Conservation (phyloP, 2,113 vertebrate species). For the Alethe castanea region DNA sequence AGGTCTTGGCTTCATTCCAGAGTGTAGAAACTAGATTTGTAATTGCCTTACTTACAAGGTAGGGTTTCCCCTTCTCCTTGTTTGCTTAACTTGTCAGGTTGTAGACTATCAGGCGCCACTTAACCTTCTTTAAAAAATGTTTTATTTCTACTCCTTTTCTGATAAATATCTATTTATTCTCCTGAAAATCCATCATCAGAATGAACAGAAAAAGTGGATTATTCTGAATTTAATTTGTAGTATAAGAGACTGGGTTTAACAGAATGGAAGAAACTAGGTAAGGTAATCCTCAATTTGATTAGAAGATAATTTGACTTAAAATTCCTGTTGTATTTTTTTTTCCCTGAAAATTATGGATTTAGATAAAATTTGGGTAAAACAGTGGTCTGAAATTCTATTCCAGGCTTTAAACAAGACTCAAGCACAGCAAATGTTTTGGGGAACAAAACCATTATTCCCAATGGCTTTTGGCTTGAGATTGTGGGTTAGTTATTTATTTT, state of each 20-base stretch:
- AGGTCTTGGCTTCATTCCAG: neutral
- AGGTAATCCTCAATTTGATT: neutral
- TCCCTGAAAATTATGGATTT: neutral
- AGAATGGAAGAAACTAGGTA: neutral
- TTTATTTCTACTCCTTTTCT: neutral
- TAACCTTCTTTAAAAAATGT: neutral
- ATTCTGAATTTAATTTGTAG: neutral
- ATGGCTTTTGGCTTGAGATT: neutral
- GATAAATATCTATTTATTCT: neutral
- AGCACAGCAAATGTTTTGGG: neutral
- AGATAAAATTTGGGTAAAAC: neutral
- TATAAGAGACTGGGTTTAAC: neutral
- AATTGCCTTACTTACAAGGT: conserved; percentile 42
- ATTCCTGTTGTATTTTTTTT: neutral
- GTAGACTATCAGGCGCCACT: neutral
- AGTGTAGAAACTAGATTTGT: conserved; percentile 7
- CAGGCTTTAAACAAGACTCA: neutral
- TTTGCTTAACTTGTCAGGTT: conserved; percentile 1
- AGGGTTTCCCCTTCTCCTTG: neutral
- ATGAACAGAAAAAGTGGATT: neutral
- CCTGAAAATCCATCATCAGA: neutral
- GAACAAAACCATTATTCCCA: neutral
- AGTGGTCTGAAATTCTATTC: neutral
- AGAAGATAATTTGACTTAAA: neutral
- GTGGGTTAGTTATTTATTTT: neutral